Conservation (phyloP, 23 tunicate species). For the Ciona savignyi region DNA sequence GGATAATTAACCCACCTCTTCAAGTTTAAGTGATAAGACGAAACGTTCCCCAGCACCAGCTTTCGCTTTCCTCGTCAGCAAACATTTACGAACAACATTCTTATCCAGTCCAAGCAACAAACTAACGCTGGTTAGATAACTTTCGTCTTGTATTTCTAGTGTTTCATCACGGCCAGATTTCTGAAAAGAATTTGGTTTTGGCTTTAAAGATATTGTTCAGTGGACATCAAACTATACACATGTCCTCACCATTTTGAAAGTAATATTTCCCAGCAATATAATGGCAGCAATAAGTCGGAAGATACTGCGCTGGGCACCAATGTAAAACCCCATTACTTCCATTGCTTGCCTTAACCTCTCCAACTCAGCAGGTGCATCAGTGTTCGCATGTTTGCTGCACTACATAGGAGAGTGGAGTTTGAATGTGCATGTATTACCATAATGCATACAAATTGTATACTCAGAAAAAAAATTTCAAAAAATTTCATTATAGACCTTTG, state of each 20-base stretch:
- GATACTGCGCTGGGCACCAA: constrained; percentile 34
- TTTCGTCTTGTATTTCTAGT: constrained; percentile 45
- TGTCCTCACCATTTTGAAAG: constrained; percentile 43
- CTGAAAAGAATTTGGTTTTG: no score
- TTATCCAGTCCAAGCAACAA: constrained; percentile 24
- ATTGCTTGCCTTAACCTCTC: constrained; percentile 45
- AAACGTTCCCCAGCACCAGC: constrained; percentile 60
- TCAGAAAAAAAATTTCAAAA: no score
- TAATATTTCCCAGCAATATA: constrained; percentile 41
- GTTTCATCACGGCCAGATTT: constrained; percentile 54
- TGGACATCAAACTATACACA: no score
- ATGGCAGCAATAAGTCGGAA: constrained; percentile 53
- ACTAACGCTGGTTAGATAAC: constrained; percentile 19
- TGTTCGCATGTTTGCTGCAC: constrained; percentile 16
- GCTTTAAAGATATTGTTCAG: no score
- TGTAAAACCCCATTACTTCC: constrained; percentile 49
- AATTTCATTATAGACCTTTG: no score
- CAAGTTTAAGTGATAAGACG: constrained; percentile 34
- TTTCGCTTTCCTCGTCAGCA: constrained; percentile 48
- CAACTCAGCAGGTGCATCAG: constrained; percentile 31
- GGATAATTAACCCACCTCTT: no score
- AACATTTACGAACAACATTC: constrained; percentile 27
- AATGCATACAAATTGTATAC: no score
- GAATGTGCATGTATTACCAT: no score
- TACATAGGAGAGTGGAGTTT: no score